Percentiles rank a stretch among this genome's conserved stretches.
Evolutionary conservation across 2,113 vertebrate genomes (phyloP).

Genomic region (Syngnathus scovelli): DNA sequence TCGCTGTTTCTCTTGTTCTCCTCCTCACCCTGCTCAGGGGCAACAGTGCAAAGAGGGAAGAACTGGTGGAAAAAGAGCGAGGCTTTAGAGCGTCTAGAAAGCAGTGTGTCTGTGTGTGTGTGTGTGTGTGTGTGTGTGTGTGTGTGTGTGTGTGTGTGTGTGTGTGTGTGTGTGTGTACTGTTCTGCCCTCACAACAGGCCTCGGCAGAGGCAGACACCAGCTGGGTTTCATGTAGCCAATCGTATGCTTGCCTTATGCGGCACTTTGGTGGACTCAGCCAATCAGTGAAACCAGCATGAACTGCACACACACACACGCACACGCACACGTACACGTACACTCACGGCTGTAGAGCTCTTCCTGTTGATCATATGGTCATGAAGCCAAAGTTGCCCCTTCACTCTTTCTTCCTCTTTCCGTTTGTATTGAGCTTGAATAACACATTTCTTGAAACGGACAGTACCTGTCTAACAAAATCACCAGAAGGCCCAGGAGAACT

Average conservation of each 20-base stretch:
- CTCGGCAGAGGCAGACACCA: slow-evolving; percentile 42
- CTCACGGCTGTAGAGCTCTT: slow-evolving; percentile 57
- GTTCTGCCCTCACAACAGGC: slow-evolving; percentile 60
- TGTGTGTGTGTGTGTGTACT: slow-evolving; percentile 15
- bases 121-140: background rate
- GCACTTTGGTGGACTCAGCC: slow-evolving; percentile 40
- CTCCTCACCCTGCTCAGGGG: slow-evolving; percentile 36
- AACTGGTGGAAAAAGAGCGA: slow-evolving; percentile 33
- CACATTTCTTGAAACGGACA: background rate
- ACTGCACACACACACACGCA: background rate
- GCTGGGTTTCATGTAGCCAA: slow-evolving; percentile 52
- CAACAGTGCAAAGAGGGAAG: slow-evolving; percentile 41
- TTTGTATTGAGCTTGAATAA: slow-evolving; percentile 3
- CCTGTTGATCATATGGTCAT: slow-evolving; percentile 63
- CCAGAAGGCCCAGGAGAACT: background rate
- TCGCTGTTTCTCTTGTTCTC: slow-evolving; percentile 29
- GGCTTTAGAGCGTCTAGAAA: slow-evolving; percentile 40
- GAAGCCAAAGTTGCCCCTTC: slow-evolving; percentile 22
- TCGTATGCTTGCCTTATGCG: slow-evolving; percentile 32
- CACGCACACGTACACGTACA: slow-evolving; percentile 9
- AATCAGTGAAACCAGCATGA: slow-evolving; percentile 34
- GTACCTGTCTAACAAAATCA: background rate
- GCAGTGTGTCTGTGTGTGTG: slow-evolving; percentile 15
- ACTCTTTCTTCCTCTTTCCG: slow-evolving; percentile 15
- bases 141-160: slow-evolving; percentile 10